Percentiles rank a stretch among this genome's conserved stretches.
phyloP scores from a whole-genome alignment of 2,113 vertebrate genomes.

The Aramus guarauna region DNA sequence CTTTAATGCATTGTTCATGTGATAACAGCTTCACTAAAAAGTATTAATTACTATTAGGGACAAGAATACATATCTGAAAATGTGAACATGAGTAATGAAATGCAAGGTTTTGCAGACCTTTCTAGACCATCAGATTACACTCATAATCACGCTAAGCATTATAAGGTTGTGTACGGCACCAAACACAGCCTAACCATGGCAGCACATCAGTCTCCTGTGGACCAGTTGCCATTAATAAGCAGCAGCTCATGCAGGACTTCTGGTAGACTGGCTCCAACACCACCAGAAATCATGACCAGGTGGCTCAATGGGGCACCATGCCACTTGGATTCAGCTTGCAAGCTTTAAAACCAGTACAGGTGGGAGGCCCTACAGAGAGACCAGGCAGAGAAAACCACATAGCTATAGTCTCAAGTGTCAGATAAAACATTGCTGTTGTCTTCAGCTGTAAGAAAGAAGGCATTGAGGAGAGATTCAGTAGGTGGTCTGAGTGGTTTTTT shows the following conservation, averaged over 20 bases:
- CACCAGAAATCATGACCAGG: not conserved
- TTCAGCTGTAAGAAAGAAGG: not conserved
- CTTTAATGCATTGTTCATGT: not conserved
- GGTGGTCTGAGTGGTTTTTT: too few species aligned
- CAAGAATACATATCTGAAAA: not conserved
- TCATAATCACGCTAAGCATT: not conserved
- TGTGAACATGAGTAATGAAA: not conserved
- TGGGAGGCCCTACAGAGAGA: not conserved
- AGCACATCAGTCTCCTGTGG: not conserved
- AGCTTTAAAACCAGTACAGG: not conserved
- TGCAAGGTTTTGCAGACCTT: not conserved
- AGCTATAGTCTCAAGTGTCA: not conserved
- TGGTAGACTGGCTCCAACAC: not conserved
- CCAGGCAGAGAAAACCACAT: not conserved
- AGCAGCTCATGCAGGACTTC: not conserved
- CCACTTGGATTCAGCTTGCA: not conserved
- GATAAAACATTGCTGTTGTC: not conserved
- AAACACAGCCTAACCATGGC: not conserved
- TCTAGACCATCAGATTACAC: not conserved
- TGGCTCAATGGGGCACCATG: accelerated
- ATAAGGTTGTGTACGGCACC: accelerated
- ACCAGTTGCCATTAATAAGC: not conserved
- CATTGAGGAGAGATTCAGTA: not conserved
- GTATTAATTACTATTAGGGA: not conserved
- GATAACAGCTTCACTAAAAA: not conserved